Conservation (phyloP, 2,888 invertebrate genomes). For the Eudasyphora cyanicolor region DNA sequence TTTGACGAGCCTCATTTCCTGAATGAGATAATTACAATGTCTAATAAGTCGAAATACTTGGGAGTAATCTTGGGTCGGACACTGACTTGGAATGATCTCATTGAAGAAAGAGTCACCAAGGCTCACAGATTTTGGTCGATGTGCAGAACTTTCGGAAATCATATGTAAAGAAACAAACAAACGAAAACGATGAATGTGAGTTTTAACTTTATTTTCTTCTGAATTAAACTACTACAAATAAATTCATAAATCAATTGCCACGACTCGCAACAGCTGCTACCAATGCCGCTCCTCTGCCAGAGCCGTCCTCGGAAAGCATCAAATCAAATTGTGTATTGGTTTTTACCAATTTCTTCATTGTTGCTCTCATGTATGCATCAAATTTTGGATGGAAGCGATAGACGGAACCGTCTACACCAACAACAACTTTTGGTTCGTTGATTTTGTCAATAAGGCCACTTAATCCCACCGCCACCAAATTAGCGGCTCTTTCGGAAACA, state of each 20-base stretch:
- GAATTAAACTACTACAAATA: background rate
- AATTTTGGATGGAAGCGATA: conserved; percentile 98
- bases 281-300: conserved; percentile 95
- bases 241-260: conserved; percentile 38
- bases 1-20: too few relatives aligned
- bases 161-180: background rate
- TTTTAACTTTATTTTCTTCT: conserved; percentile 6
- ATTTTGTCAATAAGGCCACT: conserved; percentile 94
- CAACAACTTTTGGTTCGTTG: conserved; percentile 90
- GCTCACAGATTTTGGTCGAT: too few relatives aligned
- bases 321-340: conserved; percentile 91
- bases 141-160: too few relatives aligned
- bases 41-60: too few relatives aligned
- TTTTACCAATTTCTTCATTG: conserved; percentile 87
- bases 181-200: conserved; percentile 9
- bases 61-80: too few relatives aligned
- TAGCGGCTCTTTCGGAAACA: conserved; percentile 94
- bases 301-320: conserved; percentile 97
- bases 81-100: too few relatives aligned
- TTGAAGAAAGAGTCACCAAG: too few relatives aligned
- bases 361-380: conserved; percentile 94
- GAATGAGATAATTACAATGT: too few relatives aligned
- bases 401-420: conserved; percentile 97
- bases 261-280: conserved; percentile 91
- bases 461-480: conserved; percentile 93